These are phyloP conservation scores for Calephelis nemesis DNA, from an alignment of 1,140 invertebrate species.

Conservation along the genomic window DNA sequence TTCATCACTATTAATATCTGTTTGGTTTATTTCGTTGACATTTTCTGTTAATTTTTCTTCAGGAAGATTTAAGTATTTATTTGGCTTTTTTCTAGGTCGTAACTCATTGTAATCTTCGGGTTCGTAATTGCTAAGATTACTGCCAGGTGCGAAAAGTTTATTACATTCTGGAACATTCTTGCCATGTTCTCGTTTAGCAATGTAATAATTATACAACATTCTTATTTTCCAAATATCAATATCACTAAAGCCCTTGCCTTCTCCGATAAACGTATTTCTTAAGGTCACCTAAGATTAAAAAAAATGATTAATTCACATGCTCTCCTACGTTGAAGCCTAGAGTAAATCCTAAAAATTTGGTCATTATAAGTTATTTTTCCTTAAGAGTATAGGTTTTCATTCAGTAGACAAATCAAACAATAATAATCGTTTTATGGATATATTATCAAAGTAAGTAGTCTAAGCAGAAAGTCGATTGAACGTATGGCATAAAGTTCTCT, in stretches of 20 bases:
- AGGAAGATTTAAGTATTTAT: constrained; percentile 37
- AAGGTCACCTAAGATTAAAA: neutral
- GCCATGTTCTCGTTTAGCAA: constrained; percentile 30
- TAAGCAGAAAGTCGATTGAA: no score
- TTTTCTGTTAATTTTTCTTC: neutral
- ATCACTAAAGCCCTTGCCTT: constrained; percentile 40
- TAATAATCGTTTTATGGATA: no score
- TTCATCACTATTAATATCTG: neutral
- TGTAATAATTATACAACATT: constrained; percentile 56
- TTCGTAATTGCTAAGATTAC: constrained; percentile 34
- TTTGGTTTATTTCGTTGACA: neutral
- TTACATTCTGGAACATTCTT: constrained; percentile 37
- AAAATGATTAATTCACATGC: no score
- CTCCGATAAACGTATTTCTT: constrained; percentile 24
- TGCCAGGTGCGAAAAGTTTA: constrained; percentile 48
- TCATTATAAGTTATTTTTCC: no score
- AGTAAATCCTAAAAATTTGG: no score
- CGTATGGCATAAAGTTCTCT: no score
- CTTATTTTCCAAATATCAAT: constrained; percentile 54
- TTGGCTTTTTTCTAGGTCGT: constrained; percentile 40
- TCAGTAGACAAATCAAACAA: no score
- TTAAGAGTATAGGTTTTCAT: no score
- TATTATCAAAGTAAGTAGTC: no score
- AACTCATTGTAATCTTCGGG: constrained; percentile 24
- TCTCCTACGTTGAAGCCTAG: no score